Conservation (phyloP, 2,797 vertebrate species). For the Pempheris klunzingeri region DNA sequence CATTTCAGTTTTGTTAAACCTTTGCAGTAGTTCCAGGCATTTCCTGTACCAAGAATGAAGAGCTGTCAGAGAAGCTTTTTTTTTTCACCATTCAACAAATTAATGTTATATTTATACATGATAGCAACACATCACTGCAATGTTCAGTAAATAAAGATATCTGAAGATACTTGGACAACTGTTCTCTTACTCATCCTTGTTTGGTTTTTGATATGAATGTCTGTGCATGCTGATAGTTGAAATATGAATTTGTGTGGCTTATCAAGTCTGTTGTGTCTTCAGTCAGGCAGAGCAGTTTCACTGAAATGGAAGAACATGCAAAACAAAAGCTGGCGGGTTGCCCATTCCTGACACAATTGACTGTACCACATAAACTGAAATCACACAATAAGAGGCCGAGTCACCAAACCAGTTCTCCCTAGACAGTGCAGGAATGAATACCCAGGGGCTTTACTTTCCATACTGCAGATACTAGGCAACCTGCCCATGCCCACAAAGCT, state of each 20-base stretch:
- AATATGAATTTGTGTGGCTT: slow-evolving; percentile 1
- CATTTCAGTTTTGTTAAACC: slow-evolving; percentile 34
- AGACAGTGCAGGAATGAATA: slow-evolving; percentile 52
- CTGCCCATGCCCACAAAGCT: slow-evolving; percentile 18
- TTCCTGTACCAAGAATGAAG: slow-evolving; percentile 29
- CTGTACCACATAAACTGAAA: slow-evolving; percentile 59
- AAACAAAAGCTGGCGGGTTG: slow-evolving; percentile 44
- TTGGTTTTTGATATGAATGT: neutral
- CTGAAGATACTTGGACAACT: slow-evolving; percentile 20
- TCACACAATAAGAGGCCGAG: slow-evolving; percentile 70
- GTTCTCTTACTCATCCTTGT: slow-evolving; percentile 6
- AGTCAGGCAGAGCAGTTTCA: slow-evolving; percentile 9
- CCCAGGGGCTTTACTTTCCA: slow-evolving; percentile 41
- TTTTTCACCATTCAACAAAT: slow-evolving; percentile 32
- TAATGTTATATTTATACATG: slow-evolving; percentile 56
- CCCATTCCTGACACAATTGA: slow-evolving; percentile 47
- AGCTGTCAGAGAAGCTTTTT: slow-evolving; percentile 7
- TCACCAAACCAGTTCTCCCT: slow-evolving; percentile 69
- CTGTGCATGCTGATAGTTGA: neutral
- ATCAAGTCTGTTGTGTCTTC: neutral
- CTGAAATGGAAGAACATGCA: slow-evolving; percentile 40
- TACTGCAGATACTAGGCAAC: slow-evolving; percentile 9
- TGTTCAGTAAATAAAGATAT: slow-evolving; percentile 67
- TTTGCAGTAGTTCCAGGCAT: slow-evolving; percentile 24
- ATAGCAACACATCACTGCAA: slow-evolving; percentile 34